These are phyloP conservation scores for Sebastes taczanowskii DNA, from an alignment of 2,797 vertebrate genomes.

Conservation along the genomic window DNA sequence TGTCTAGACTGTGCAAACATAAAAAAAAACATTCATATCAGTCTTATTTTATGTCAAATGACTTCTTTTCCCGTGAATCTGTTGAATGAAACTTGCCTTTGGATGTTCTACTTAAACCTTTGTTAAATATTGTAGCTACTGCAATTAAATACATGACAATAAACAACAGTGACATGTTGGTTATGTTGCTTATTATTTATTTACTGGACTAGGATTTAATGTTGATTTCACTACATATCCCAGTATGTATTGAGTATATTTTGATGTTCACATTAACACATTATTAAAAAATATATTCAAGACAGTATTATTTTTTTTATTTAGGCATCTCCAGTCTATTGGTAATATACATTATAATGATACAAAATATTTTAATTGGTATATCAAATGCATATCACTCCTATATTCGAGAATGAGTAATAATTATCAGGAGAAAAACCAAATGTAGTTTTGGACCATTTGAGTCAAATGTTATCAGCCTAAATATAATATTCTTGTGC, in stretches of 20 bases:
- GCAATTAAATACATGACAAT: slow-evolving; percentile 74
- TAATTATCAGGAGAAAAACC: no score
- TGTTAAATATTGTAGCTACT: slow-evolving; percentile 81
- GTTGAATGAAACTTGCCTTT: slow-evolving; percentile 75
- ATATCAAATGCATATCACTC: not conserved
- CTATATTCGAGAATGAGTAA: not conserved
- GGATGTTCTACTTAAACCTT: slow-evolving; percentile 74
- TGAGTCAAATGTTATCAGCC: not conserved
- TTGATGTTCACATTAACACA: not conserved
- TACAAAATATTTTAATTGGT: not conserved
- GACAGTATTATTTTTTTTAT: not conserved
- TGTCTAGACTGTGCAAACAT: slow-evolving; percentile 72
- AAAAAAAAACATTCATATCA: slow-evolving; percentile 63
- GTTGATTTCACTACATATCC: not conserved
- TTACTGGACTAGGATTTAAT: not conserved
- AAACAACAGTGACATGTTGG: slow-evolving; percentile 65
- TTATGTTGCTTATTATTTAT: not conserved
- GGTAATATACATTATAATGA: not conserved
- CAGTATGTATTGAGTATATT: not conserved
- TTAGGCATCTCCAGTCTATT: not conserved
- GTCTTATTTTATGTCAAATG: slow-evolving; percentile 71
- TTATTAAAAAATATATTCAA: not conserved
- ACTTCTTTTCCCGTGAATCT: slow-evolving; percentile 56
- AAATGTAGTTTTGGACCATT: not conserved
- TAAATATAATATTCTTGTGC: no score